phyloP scores from a whole-genome alignment of 1,140 invertebrate species.

The Apis mellifera region DNA sequence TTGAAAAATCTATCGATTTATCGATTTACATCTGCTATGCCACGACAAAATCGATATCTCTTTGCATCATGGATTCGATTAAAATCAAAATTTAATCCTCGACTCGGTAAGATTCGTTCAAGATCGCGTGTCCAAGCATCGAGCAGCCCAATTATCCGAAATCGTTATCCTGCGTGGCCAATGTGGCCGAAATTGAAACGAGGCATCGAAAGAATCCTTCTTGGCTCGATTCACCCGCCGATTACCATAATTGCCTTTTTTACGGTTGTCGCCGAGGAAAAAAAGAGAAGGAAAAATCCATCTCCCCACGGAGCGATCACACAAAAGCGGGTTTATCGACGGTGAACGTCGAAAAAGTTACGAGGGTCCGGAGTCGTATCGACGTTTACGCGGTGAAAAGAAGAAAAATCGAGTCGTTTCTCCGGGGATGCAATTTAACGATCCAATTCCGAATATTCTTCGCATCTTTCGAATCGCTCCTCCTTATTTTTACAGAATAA shows the following conservation, averaged over 20 bases:
- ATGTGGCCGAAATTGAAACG: constrained; percentile 9
- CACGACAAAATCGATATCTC: no score
- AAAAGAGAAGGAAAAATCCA: background rate
- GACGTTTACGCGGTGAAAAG: constrained; percentile 5
- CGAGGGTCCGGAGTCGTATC: background rate
- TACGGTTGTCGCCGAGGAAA: background rate
- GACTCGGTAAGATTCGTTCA: background rate
- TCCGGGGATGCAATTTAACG: background rate
- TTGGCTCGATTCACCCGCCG: background rate
- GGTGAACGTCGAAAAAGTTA: background rate
- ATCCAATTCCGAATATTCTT: constrained; percentile 33
- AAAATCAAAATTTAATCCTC: no score
- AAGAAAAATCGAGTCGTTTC: constrained; percentile 6
- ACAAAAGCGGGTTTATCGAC: constrained; percentile 4
- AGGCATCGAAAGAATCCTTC: constrained; percentile 6
- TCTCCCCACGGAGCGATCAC: background rate
- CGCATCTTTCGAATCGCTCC: background rate
- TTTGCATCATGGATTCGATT: no score
- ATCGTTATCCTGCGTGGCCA: constrained; percentile 4
- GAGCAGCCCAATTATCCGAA: background rate
- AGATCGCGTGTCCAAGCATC: background rate
- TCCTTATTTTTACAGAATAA: no score
- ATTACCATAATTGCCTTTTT: constrained; percentile 43
- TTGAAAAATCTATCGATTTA: no score
- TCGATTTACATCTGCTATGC: no score